Percentiles rank a stretch among this genome's conserved stretches.
Evolutionary conservation across 2,113 vertebrate species (phyloP).

Genomic region (Pithys albifrons): DNA sequence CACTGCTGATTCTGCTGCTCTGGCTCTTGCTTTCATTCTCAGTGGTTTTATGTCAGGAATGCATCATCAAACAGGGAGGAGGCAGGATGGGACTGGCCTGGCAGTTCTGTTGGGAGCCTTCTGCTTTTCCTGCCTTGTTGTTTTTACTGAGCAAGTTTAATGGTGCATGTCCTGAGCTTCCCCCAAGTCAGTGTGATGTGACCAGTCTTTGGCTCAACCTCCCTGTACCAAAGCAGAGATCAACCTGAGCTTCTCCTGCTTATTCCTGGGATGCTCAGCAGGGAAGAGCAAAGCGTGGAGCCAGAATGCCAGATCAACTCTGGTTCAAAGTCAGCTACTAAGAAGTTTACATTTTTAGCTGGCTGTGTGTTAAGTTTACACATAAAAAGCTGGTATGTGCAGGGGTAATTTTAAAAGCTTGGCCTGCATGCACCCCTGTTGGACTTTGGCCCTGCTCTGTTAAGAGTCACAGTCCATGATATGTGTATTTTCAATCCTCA

Average conservation of each 20-base stretch:
- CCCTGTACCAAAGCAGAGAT: background rate
- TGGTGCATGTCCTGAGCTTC: background rate
- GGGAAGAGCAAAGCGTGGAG: background rate
- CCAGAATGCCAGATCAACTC: background rate
- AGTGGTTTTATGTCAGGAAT: background rate
- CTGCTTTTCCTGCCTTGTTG: background rate
- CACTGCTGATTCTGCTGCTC: background rate
- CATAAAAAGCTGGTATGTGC: background rate
- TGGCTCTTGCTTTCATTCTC: background rate
- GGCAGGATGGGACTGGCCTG: background rate
- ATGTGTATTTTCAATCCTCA: background rate
- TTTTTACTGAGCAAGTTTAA: conserved; percentile 11
- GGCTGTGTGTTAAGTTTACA: background rate
- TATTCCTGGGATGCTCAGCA: background rate
- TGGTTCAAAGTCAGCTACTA: background rate
- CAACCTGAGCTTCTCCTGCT: background rate
- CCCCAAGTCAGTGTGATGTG: background rate
- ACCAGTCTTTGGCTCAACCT: background rate
- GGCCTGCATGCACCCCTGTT: background rate
- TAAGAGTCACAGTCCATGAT: background rate
- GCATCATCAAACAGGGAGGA: background rate
- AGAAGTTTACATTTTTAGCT: background rate
- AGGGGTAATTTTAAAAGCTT: background rate
- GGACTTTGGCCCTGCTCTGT: background rate
- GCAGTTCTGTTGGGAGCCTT: background rate